Conservation (phyloP, 2,113 vertebrate genomes). For the Hydrolagus affinis region DNA sequence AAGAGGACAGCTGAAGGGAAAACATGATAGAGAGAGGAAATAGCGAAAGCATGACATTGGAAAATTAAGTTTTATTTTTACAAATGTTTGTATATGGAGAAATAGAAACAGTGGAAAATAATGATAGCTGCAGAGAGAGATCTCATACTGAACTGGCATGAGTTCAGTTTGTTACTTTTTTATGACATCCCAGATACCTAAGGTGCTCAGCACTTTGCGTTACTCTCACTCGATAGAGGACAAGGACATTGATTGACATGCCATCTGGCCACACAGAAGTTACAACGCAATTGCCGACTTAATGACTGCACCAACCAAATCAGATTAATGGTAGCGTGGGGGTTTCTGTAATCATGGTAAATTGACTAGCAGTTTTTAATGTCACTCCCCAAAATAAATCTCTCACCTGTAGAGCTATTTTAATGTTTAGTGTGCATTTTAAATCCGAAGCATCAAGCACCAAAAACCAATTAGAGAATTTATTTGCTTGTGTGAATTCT, state of each 20-base stretch:
- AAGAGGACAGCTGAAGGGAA: neutral
- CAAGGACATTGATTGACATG: neutral
- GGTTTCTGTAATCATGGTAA: neutral
- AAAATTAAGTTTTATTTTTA: neutral
- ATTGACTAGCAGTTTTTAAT: neutral
- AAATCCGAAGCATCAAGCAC: neutral
- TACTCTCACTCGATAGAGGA: constrained; percentile 1
- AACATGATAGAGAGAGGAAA: neutral
- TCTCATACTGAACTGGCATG: too few species aligned
- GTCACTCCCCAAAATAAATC: neutral
- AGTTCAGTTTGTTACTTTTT: constrained; percentile 13
- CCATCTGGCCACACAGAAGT: constrained; percentile 2
- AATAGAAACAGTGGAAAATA: neutral
- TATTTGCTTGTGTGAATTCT: constrained; percentile 13
- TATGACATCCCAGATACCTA: neutral
- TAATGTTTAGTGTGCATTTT: neutral
- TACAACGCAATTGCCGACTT: neutral
- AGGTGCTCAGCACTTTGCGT: neutral
- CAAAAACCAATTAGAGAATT: neutral
- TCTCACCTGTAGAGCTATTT: neutral
- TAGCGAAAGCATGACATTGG: neutral
- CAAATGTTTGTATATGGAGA: too few species aligned
- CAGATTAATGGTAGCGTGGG: neutral
- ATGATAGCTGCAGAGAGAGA: too few species aligned
- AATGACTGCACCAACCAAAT: neutral